Base-by-base conservation (phyloP, 2,888 invertebrate species). In the Thymelicus sylvestris region DNA sequence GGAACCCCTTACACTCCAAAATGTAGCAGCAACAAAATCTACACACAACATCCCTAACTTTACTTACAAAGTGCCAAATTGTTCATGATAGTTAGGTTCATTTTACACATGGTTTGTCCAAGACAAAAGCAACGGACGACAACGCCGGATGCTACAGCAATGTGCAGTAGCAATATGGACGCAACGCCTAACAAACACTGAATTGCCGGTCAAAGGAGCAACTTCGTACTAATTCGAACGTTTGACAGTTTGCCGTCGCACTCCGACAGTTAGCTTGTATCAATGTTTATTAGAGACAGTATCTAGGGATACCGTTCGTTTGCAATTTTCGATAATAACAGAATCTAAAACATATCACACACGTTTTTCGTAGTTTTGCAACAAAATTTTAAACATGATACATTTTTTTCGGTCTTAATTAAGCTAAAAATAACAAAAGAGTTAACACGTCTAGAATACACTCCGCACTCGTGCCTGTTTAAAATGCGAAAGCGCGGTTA, bases 161-260 rank as follows among this genome's bases (percentile, higher is more conserved):
- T 66, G 44, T 81, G 83, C 75, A 74, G 31, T 59, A 61, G 47
- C 67, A 74, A 65, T 68, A 68, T 52, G 60, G 67, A 31, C 31
- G 63, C 75, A 77, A 81, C 80, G 79, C 77, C 79, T 79, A 78
- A 81, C 84, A 83, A 85, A 83, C 82, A 84, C 75, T 76, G 77
- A 78, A 77, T 73, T 77, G 74, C 74, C 79, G 79, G 81, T 82
- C 84, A 89, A 88, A 87, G 86, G 86, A 84, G 80, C 82, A 84
- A 87, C 84, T 88, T 88, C 80, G 84, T 79, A 85, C 84, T 89
- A 88, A 88, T 88, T 86, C 83, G 77, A 80, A 85, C 82, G 84
- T 82, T 86, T 85, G 85, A 79, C 80, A 84, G 81, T 81, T 81
- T 74, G 77, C 76, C 76, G 78, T 80, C 79, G 78, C 76, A 74